A percentile compares a stretch with the other conserved stretches of the same genome.
These are phyloP conservation scores for Phoxinus phoxinus DNA, from an alignment of 2,113 vertebrate genomes.

Conservation along the genomic window DNA sequence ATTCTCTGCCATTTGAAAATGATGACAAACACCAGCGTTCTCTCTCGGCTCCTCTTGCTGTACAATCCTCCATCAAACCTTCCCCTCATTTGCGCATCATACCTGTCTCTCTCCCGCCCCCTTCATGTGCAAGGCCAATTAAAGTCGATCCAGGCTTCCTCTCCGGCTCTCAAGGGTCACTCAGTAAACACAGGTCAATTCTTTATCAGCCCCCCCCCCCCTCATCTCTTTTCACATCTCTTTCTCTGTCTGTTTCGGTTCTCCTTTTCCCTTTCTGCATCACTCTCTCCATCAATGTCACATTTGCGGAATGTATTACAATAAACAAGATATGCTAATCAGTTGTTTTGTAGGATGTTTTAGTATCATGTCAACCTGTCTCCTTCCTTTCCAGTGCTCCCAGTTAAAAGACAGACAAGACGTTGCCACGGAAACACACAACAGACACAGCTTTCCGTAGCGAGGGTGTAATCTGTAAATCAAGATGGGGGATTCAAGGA, in stretches of 20 bases:
- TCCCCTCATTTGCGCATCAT: not conserved
- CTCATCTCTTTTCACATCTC: conserved; percentile 56
- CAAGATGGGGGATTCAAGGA: not conserved
- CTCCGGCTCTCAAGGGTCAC: conserved; percentile 70
- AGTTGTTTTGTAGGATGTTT: conserved; percentile 5
- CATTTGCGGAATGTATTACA: conserved; percentile 47
- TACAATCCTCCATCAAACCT: conserved; percentile 17
- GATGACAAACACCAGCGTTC: not conserved
- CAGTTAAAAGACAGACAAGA: conserved; percentile 12
- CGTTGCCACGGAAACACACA: conserved; percentile 62
- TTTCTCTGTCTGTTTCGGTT: conserved; percentile 59
- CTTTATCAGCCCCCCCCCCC: conserved; percentile 38
- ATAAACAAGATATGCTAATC: not conserved
- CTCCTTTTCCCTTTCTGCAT: not conserved
- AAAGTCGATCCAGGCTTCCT: conserved; percentile 73
- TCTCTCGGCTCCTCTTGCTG: conserved; percentile 24
- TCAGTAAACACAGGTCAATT: conserved; percentile 75
- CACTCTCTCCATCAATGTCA: conserved; percentile 24
- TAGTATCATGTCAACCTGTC: not conserved
- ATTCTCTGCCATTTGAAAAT: not conserved
- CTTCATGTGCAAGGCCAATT: conserved; percentile 73
- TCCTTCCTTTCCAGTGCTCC: conserved; percentile 50
- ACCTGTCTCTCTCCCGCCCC: conserved; percentile 16
- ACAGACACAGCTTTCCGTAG: conserved; percentile 1
- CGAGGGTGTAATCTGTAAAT: not conserved